Evolutionary conservation across 2,113 vertebrate species (phyloP).

Genomic region (Microcebus lehilahytsara): DNA sequence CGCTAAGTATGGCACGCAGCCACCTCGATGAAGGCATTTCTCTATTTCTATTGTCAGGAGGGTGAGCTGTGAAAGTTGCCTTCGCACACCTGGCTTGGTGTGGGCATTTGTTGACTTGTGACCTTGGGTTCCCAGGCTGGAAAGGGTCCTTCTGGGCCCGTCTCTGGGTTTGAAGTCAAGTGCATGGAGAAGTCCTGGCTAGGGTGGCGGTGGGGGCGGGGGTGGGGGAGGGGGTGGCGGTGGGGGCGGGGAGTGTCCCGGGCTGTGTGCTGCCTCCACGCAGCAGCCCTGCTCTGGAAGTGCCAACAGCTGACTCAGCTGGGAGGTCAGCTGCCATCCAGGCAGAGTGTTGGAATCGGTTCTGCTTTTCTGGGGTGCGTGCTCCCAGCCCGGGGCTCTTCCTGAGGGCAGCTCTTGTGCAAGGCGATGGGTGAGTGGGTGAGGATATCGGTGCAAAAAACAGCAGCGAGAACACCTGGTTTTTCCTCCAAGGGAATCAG

Average conservation of each 20-base stretch:
- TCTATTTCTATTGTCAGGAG: neutral
- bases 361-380: conserved; percentile 59
- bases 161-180: neutral
- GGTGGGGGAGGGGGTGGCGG: accelerated
- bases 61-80: neutral
- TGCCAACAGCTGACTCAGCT: conserved; percentile 36
- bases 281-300: neutral
- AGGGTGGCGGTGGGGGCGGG: too few species aligned
- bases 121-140: neutral
- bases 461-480: accelerated
- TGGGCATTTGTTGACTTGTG: neutral
- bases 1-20: accelerated
- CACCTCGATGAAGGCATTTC: neutral
- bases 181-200: accelerated
- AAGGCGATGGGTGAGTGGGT: neutral
- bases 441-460: neutral
- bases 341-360: conserved; percentile 23
- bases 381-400: neutral
- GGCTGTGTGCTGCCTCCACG: neutral
- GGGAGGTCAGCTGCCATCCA: neutral
- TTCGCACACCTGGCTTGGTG: neutral
- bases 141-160: neutral
- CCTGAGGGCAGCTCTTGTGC: conserved; percentile 4
- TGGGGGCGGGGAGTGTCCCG: too few species aligned
- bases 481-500: neutral